A percentile compares a stretch with the other conserved stretches of the same genome.
phyloP scores from a whole-genome alignment of 1,140 invertebrate species.

The Ceratoteleas bidentatus region DNA sequence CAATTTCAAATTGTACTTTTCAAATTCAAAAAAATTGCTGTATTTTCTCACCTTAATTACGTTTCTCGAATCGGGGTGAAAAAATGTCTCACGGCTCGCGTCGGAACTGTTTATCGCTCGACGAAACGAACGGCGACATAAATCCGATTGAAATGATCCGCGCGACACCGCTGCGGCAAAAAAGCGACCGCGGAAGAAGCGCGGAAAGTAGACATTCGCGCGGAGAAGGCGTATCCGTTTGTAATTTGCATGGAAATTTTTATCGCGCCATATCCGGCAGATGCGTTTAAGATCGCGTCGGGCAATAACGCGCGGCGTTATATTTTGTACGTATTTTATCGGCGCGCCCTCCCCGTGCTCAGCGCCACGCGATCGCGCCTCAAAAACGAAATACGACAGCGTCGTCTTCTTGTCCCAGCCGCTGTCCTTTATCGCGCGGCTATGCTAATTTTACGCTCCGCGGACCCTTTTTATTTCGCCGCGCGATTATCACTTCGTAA shows the following conservation, averaged over 20 bases:
- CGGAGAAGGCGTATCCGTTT: slow-evolving; percentile 71
- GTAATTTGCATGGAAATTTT: slow-evolving; percentile 76
- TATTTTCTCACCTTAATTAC: not conserved
- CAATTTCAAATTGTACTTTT: too few species aligned
- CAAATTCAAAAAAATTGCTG: not conserved
- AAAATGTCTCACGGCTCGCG: too few species aligned
- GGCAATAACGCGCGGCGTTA: slow-evolving; percentile 68
- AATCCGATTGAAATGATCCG: not conserved
- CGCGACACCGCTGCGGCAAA: not conserved
- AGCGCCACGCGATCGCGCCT: slow-evolving; percentile 56
- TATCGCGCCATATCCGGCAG: slow-evolving; percentile 74
- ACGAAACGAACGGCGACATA: not conserved
- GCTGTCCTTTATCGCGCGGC: slow-evolving; percentile 68
- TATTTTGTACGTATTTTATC: slow-evolving; percentile 67
- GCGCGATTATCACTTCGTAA: slow-evolving; percentile 48
- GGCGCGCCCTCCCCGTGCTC: slow-evolving; percentile 67
- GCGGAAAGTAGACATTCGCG: slow-evolving; percentile 60
- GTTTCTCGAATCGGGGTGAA: too few species aligned
- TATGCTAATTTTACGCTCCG: slow-evolving; percentile 69
- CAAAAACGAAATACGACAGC: slow-evolving; percentile 69
- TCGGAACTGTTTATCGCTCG: not conserved
- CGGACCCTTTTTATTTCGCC: slow-evolving; percentile 31
- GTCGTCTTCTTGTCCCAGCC: slow-evolving; percentile 65
- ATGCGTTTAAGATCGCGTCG: slow-evolving; percentile 71
- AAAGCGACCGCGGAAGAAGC: slow-evolving; percentile 3